Conservation (phyloP, 1,140 invertebrate genomes). For the Liolophura sinensis region DNA sequence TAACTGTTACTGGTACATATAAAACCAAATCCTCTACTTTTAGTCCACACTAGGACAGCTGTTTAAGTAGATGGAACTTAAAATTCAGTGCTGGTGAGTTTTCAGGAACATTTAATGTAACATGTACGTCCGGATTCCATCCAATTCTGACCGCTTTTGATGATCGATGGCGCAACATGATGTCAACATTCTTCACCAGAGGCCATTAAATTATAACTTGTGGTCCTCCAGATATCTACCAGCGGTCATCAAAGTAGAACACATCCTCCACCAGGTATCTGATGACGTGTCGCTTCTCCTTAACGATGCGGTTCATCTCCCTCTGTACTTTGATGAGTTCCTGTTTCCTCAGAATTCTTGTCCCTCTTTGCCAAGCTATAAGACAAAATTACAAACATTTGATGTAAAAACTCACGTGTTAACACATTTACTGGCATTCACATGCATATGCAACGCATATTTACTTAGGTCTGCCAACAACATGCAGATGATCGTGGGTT, state of each 20-base stretch:
- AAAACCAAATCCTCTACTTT: too few species aligned
- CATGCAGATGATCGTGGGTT: too few species aligned
- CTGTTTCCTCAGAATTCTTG: slow-evolving; percentile 8
- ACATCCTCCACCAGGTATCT: slow-evolving; percentile 35
- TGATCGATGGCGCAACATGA: too few species aligned
- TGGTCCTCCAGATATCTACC: slow-evolving; percentile 36
- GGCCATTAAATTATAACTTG: slow-evolving; percentile 36
- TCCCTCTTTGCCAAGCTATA: slow-evolving; percentile 2
- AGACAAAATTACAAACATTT: slow-evolving; percentile 11
- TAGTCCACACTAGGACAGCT: too few species aligned
- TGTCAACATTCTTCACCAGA: neutral
- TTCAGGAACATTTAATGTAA: too few species aligned
- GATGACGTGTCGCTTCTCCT: slow-evolving; percentile 48
- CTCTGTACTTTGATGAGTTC: slow-evolving; percentile 22
- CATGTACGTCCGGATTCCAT: too few species aligned
- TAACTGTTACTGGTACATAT: too few species aligned
- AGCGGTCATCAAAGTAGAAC: slow-evolving; percentile 37
- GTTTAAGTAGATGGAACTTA: too few species aligned
- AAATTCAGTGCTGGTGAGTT: too few species aligned
- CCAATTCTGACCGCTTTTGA: too few species aligned
- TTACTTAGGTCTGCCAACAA: too few species aligned
- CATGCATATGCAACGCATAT: too few species aligned
- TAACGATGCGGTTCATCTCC: slow-evolving; percentile 37
- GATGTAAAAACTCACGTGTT: neutral
- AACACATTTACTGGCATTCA: neutral